Evolutionary conservation across 2,797 vertebrate genomes (phyloP).

Genomic region (Smutsia gigantea): DNA sequence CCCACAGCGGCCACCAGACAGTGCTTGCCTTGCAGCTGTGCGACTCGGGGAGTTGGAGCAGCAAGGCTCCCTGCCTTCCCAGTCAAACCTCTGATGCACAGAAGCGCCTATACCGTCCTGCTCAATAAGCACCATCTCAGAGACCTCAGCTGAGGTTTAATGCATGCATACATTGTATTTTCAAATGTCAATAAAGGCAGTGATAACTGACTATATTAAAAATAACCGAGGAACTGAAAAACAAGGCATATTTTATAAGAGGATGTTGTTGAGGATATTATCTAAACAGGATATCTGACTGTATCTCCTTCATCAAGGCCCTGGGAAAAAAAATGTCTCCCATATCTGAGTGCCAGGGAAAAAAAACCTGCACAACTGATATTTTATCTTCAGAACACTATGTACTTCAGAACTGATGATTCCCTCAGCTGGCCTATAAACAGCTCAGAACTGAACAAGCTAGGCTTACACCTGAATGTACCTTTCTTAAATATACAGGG

Average conservation of each 20-base stretch:
- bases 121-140: not conserved
- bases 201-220: not conserved
- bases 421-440: not conserved
- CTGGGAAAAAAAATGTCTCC: not conserved
- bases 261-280: not conserved
- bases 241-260: not conserved
- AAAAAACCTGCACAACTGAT: not conserved
- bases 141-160: not conserved
- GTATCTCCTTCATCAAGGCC: not conserved
- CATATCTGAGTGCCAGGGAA: not conserved
- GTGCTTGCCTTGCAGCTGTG: not conserved
- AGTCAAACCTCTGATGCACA: not conserved
- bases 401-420: not conserved
- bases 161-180: not conserved
- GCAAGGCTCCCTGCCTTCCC: not conserved
- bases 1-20: not conserved
- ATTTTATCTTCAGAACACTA: not conserved
- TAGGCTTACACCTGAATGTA: not conserved
- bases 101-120: not conserved
- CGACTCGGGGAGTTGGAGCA: not conserved
- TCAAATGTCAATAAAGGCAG: not conserved
- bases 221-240: not conserved
- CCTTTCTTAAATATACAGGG: not conserved
- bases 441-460: not conserved
- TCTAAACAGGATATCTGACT: not conserved